Base-by-base conservation (phyloP, 1,140 invertebrate genomes). In the Aradophagus sp. region DNA sequence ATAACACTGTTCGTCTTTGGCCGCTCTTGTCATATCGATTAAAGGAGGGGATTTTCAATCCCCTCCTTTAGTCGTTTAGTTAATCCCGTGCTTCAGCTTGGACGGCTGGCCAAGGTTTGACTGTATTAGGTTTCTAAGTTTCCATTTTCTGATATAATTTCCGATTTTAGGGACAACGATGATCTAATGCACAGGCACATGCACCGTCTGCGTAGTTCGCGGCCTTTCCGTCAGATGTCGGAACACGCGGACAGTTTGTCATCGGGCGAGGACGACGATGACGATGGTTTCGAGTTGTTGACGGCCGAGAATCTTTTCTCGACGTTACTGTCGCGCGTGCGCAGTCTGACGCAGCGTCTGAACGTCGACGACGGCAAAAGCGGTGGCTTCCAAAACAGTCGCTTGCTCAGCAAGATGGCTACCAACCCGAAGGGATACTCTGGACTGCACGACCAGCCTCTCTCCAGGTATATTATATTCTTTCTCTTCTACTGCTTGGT, bases 301-400 rank as follows among this genome's bases (percentile, higher is more conserved):
- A 96, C 95, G 1, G 94, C 95, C 1, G 95, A 96, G 84, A 95
- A 95, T 81, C 86, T 96, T 17, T 96, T 96, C 83, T 95, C 93
- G 1, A 95, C 93, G 0, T 83, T 96, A 26, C 83, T 96, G 29
- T 93, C 93, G 61, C 89, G 94, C 79, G 94, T 96, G 81, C 89
- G 93, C 29, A 93, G 91, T 75, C 84, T 96, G 14, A 96, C 94
- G 0, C 91, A 94, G 74, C 90, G 93, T 70, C 84, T 95, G 39
- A 95, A 95, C 78, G 91, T 93, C 6, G 93, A 95, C 76, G 93
- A 94, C 73, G 84, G 84, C 34, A 81, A 86, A 38, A 61, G 89
- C 84, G 77, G 86, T 78, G 78, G 89, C 74, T 86, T 91, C 86
- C 87, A 87, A 23, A 86, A 87, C 81, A 86, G 84, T 45, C 75